phyloP scores from a whole-genome alignment of 2,888 invertebrate species.

The Calameuta pallipes region DNA sequence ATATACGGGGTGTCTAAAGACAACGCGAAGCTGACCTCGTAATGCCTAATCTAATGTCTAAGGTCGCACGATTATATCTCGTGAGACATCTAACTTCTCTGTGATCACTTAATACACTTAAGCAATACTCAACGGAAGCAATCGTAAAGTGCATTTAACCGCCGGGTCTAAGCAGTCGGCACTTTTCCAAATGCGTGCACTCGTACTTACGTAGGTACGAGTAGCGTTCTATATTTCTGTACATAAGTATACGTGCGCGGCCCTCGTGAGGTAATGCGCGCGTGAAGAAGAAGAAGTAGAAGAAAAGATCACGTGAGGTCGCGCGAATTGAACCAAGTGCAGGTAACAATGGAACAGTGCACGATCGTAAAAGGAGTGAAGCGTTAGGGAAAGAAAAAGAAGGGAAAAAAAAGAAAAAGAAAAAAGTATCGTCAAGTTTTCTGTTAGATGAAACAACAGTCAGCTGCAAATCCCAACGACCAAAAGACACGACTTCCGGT shows the following conservation, averaged over 20 bases:
- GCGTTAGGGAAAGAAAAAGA: background rate
- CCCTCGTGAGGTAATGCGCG: background rate
- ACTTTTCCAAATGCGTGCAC: background rate
- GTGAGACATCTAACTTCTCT: background rate
- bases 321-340: background rate
- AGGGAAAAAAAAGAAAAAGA: background rate
- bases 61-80: background rate
- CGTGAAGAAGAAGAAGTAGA: too few relatives aligned
- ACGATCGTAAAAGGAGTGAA: background rate
- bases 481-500: background rate
- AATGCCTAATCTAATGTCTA: background rate
- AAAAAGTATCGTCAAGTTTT: too few relatives aligned
- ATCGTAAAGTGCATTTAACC: slow-evolving; percentile 31
- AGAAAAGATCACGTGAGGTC: too few relatives aligned
- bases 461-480: background rate
- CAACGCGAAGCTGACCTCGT: background rate
- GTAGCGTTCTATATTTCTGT: background rate
- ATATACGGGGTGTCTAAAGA: background rate
- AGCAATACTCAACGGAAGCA: slow-evolving; percentile 22
- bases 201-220: background rate
- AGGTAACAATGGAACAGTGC: background rate
- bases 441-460: background rate
- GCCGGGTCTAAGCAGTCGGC: background rate
- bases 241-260: background rate
- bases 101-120: slow-evolving; percentile 8